Evolutionary conservation across 2,797 vertebrate species (phyloP).

Genomic region (Enteromius radiatus): DNA sequence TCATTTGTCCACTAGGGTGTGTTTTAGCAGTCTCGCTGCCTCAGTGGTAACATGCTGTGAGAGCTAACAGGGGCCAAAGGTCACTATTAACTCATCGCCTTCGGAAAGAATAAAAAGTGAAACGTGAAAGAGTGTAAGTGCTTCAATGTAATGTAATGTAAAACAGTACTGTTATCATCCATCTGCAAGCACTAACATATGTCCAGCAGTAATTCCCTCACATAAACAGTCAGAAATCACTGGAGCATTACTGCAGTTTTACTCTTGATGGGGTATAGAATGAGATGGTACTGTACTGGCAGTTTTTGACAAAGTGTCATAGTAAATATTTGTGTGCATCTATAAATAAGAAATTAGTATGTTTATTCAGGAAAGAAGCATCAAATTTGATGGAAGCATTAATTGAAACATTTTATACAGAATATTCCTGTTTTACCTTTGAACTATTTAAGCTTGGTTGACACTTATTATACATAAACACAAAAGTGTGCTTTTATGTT

Average conservation of each 20-base stretch:
- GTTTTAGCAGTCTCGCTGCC: constrained; percentile 44
- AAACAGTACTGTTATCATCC: neutral
- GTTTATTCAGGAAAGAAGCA: neutral
- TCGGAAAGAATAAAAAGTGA: neutral
- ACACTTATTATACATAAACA: neutral
- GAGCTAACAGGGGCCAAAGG: constrained; percentile 23
- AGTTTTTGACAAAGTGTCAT: neutral
- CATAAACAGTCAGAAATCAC: neutral
- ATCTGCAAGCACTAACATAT: neutral
- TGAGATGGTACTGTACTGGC: too few relatives aligned
- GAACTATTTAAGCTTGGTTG: neutral
- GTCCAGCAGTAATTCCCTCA: neutral
- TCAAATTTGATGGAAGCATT: neutral
- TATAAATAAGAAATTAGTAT: neutral
- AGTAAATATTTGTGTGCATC: neutral
- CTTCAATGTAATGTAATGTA: neutral
- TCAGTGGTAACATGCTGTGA: constrained; percentile 18
- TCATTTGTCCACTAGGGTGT: constrained; percentile 63
- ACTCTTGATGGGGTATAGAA: neutral
- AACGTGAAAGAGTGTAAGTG: constrained; percentile 14
- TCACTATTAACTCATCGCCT: constrained; percentile 25
- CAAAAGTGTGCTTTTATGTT: neutral
- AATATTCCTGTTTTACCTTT: neutral
- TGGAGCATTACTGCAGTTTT: neutral
- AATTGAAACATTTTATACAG: neutral